These are phyloP conservation scores for Ooceraea biroi DNA, from an alignment of 1,140 invertebrate species.

Conservation along the genomic window DNA sequence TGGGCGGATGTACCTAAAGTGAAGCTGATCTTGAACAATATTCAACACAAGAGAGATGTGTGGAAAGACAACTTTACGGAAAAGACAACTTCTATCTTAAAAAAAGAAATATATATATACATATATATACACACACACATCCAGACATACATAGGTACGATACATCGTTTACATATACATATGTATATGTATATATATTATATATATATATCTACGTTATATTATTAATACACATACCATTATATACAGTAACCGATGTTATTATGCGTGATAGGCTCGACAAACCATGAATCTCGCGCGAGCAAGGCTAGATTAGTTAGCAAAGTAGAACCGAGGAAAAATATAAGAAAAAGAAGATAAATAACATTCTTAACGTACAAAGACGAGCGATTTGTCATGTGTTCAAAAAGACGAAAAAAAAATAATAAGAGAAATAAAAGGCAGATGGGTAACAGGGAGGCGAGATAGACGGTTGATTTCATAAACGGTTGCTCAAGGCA, in stretches of 20 bases:
- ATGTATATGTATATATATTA: constrained; percentile 65
- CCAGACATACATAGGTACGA: constrained; percentile 53
- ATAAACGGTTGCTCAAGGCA: constrained; percentile 85
- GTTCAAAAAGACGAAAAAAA: constrained; percentile 82
- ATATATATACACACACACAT: constrained; percentile 45
- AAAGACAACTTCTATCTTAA: constrained; percentile 67
- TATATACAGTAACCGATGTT: constrained; percentile 79
- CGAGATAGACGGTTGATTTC: constrained; percentile 78
- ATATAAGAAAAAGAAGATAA: constrained; percentile 68
- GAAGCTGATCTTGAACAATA: constrained; percentile 61
- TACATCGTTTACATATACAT: constrained; percentile 78
- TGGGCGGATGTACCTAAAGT: neutral
- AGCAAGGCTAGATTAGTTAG: constrained; percentile 85
- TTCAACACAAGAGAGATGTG: constrained; percentile 44
- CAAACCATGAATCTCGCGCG: constrained; percentile 83
- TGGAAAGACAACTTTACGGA: constrained; percentile 58
- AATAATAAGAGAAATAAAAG: constrained; percentile 66
- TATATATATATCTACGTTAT: constrained; percentile 62
- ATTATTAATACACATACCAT: constrained; percentile 7
- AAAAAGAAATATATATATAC: neutral
- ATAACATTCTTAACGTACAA: constrained; percentile 84
- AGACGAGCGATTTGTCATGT: constrained; percentile 85
- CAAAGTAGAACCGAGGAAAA: constrained; percentile 69
- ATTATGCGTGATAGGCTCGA: constrained; percentile 83
- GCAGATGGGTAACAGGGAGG: constrained; percentile 75